Conservation (phyloP, 2,797 vertebrate species). For the Liparis tanakae region DNA sequence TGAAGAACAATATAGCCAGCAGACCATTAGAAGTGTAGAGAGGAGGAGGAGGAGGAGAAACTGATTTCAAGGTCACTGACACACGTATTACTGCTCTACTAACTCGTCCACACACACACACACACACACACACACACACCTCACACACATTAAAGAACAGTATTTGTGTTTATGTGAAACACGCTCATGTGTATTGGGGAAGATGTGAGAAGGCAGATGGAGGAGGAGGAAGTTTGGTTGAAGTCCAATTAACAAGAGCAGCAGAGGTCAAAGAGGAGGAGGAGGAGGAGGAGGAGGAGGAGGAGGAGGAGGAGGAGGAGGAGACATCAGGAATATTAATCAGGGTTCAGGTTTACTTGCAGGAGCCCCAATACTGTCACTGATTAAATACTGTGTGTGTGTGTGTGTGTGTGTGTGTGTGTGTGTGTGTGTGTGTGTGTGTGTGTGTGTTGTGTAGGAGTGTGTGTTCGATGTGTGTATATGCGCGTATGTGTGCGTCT, state of each 20-base stretch:
- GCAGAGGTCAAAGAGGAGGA: conserved; percentile 53
- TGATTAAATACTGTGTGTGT: conserved; percentile 78
- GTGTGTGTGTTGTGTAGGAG: too few species aligned
- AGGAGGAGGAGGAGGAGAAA: conserved; percentile 1
- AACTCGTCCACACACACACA: neutral
- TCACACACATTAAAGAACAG: neutral
- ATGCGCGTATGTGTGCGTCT: too few species aligned
- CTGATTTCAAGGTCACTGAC: conserved; percentile 41
- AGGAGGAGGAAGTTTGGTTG: conserved; percentile 46
- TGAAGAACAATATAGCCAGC: conserved; percentile 8
- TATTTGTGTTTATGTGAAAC: conserved; percentile 1
- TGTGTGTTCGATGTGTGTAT: too few species aligned
- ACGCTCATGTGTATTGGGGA: neutral
- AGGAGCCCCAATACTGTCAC: conserved; percentile 78
- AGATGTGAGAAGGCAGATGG: conserved; percentile 37
- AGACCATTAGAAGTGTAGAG: conserved; percentile 21
- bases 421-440: conserved; percentile 5
- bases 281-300: conserved; percentile 14
- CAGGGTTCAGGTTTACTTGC: conserved; percentile 78
- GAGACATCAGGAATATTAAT: conserved; percentile 85
- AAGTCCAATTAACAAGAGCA: conserved; percentile 52
- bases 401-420: conserved; percentile 6
- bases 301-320: conserved; percentile 53
- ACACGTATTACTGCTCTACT: neutral
- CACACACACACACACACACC: too few species aligned